These are phyloP conservation scores for Heterotilapia buettikoferi DNA, from an alignment of 2,113 vertebrate species.

Conservation along the genomic window DNA sequence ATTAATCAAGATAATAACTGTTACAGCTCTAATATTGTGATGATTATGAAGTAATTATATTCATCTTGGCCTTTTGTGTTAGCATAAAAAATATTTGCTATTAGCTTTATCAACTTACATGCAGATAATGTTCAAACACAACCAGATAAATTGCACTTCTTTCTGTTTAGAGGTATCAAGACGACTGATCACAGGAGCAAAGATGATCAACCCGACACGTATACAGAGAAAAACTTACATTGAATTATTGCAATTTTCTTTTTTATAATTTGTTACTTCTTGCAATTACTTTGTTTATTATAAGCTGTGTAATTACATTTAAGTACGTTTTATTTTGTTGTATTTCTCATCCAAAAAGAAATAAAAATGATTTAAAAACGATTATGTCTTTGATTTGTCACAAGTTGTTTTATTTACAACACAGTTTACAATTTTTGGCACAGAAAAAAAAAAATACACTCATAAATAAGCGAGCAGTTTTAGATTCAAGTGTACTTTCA, in stretches of 20 bases:
- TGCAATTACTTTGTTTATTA: not conserved
- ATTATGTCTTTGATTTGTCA: conserved; percentile 18
- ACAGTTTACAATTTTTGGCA: conserved; percentile 26
- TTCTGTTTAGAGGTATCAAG: conserved; percentile 50
- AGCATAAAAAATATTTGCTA: not conserved
- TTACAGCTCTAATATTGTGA: not conserved
- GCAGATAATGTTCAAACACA: not conserved
- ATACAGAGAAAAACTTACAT: not conserved
- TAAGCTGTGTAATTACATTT: not conserved
- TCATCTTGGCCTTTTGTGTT: not conserved
- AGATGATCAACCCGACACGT: not conserved
- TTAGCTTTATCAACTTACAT: not conserved
- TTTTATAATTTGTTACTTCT: not conserved
- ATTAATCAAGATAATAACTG: not conserved
- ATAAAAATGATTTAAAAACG: not conserved
- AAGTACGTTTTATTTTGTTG: not conserved
- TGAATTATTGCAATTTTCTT: not conserved
- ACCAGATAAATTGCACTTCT: not conserved
- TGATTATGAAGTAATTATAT: not conserved
- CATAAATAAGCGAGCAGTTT: conserved; percentile 22
- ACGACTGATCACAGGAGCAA: not conserved
- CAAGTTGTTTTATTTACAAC: conserved; percentile 21
- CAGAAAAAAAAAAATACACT: conserved; percentile 1
- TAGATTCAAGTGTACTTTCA: conserved; percentile 6
- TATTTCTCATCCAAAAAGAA: not conserved